These are phyloP conservation scores for Drosophila trapezifrons DNA, from an alignment of 1,140 invertebrate genomes.

Conservation along the genomic window DNA sequence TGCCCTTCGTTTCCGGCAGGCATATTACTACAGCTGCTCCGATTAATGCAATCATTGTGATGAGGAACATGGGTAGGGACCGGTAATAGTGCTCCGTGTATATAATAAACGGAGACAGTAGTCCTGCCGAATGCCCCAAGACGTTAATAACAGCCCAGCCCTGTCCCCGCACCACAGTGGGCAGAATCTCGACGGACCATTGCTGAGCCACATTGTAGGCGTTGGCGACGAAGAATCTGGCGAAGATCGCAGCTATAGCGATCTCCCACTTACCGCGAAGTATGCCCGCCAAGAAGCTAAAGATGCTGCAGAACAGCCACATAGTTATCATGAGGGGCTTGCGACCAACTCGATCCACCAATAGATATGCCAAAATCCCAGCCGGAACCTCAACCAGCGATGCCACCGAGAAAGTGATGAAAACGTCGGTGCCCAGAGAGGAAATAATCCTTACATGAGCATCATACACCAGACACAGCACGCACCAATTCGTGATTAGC, in stretches of 20 bases:
- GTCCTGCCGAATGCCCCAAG: slow-evolving; percentile 91
- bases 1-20: slow-evolving; percentile 92
- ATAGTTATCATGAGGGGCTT: slow-evolving; percentile 92
- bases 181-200: slow-evolving; percentile 93
- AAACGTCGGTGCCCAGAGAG: slow-evolving; percentile 90
- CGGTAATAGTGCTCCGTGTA: slow-evolving; percentile 89
- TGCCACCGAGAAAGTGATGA: slow-evolving; percentile 92
- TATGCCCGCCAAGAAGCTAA: slow-evolving; percentile 90
- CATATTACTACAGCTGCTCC: slow-evolving; percentile 89
- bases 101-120: slow-evolving; percentile 91
- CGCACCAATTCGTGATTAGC: slow-evolving; percentile 92
- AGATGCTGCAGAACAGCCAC: slow-evolving; percentile 90
- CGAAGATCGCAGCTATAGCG: slow-evolving; percentile 89
- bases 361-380: slow-evolving; percentile 90
- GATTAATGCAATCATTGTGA: slow-evolving; percentile 88
- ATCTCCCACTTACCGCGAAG: slow-evolving; percentile 88
- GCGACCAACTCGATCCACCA: slow-evolving; percentile 91
- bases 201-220: slow-evolving; percentile 94
- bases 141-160: slow-evolving; percentile 93
- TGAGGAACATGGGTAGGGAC: slow-evolving; percentile 89
- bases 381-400: slow-evolving; percentile 89
- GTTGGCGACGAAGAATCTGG: slow-evolving; percentile 92
- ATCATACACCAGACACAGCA: slow-evolving; percentile 92
- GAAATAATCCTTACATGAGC: slow-evolving; percentile 93
- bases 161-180: slow-evolving; percentile 93